Base-by-base conservation (phyloP, 1,140 invertebrate genomes). In the Drosophila repleta region DNA sequence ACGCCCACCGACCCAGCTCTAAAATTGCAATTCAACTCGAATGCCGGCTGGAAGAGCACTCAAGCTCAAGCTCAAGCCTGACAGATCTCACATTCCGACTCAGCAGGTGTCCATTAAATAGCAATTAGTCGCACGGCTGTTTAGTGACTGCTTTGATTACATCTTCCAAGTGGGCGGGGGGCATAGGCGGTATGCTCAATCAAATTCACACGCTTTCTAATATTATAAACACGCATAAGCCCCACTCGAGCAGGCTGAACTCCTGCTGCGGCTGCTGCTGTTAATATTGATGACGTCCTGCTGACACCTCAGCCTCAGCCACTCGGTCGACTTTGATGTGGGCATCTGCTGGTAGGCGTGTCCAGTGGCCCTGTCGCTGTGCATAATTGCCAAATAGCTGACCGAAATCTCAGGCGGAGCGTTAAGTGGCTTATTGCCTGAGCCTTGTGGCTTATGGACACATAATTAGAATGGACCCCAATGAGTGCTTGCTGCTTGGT, bases 371-470 rank as follows among this genome's bases (percentile, higher is more conserved):
- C 29, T 29, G 29, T 0, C 29, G 74, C 78, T 87, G 78, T 78
- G 82, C 78, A 85, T 85, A 85, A 87, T 85, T 85, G 75, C 65
- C 49, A 74, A 87, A 87, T 82, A 87, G 82, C 78, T 72, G 57
- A 45, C 57, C 57, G 52, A 60, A 52, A 61, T 72, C 62, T 61
- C 29, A 39, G 29, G 21, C 48, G 39, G 32, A 39, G 37, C 62
- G 48, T 81, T 78, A 87, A 82, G 75, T 75, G 45, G 71, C 75
- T 85, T 66, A 73, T 56, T 61, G 64, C 32, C 41, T 29, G 24
- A 15, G 53, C 13, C 32, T 43, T 79, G 37, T 18, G 76, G 56
- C 39, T 45, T 39, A 37, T 39, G 24, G 11, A 29, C 26, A 13
- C 18, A 57, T 78, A 68, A 77, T 68, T 60, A 48, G 21, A 18